phyloP scores from a whole-genome alignment of 2,888 invertebrate genomes.

The Himalopsyche tibetana region DNA sequence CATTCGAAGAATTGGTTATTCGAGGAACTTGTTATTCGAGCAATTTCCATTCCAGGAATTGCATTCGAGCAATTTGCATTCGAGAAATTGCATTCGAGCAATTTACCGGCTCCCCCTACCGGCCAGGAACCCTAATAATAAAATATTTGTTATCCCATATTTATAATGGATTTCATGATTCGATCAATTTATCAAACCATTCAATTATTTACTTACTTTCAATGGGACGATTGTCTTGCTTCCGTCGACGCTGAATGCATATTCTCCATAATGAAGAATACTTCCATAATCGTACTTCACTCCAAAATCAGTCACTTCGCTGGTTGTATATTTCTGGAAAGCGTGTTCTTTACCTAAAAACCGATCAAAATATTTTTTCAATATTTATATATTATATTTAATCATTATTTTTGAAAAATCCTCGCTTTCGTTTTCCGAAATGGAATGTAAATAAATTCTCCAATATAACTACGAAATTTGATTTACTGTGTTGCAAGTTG shows the following conservation, averaged over 20 bases:
- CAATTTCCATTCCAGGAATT: too few relatives aligned
- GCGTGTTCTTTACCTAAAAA: constrained; percentile 73
- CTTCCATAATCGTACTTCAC: constrained; percentile 77
- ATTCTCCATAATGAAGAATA: constrained; percentile 81
- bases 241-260: constrained; percentile 83
- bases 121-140: too few relatives aligned
- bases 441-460: too few relatives aligned
- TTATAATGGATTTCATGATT: background rate
- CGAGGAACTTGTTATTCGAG: too few relatives aligned
- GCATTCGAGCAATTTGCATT: too few relatives aligned
- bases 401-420: too few relatives aligned
- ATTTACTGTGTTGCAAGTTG: too few relatives aligned
- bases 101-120: background rate
- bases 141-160: background rate
- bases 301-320: constrained; percentile 75
- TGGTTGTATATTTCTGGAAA: constrained; percentile 82
- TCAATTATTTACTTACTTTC: constrained; percentile 33
- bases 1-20: too few relatives aligned
- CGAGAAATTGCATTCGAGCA: too few relatives aligned
- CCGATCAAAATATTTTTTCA: background rate
- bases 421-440: too few relatives aligned
- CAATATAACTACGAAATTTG: too few relatives aligned
- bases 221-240: constrained; percentile 81
- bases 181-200: background rate
- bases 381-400: too few relatives aligned